phyloP scores from a whole-genome alignment of 37 sponge, comb jelly and placozoan genomes.

The Tethya wilhelma region DNA sequence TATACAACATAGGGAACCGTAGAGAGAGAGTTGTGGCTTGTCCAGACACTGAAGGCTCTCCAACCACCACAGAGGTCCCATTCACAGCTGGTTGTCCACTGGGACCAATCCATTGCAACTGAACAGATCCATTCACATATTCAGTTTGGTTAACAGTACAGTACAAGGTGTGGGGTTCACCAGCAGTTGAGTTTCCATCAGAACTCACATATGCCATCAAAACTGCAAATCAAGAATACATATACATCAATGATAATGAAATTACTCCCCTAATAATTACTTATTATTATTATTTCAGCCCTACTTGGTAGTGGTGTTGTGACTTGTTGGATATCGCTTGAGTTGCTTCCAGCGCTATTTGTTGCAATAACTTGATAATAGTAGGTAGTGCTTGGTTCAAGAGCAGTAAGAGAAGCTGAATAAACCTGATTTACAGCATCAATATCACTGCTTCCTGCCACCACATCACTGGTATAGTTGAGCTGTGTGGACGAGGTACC shows the following conservation, averaged over 20 bases:
- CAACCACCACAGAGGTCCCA: neutral
- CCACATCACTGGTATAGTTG: conserved; percentile 11
- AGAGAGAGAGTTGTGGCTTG: neutral
- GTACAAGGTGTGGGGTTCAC: neutral
- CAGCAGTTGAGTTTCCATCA: neutral
- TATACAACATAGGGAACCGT: neutral
- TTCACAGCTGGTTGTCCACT: neutral
- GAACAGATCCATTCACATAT: neutral
- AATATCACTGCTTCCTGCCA: neutral
- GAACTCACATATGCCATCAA: conserved; percentile 11
- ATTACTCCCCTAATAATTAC: too few species aligned
- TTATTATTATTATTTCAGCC: neutral
- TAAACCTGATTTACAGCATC: conserved; percentile 2
- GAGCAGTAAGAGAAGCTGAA: conserved; percentile 3
- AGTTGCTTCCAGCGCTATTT: conserved; percentile 4
- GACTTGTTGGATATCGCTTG: neutral
- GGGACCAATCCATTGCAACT: conserved; percentile 10
- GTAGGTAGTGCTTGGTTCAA: conserved; percentile 4
- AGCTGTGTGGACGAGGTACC: neutral
- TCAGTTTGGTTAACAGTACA: neutral
- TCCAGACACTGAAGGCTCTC: neutral
- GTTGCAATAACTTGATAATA: conserved; percentile 18
- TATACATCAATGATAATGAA: neutral
- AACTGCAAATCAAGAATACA: neutral
- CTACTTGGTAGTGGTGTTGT: conserved; percentile 7